A percentile compares a stretch with the other conserved stretches of the same genome.
phyloP scores from a whole-genome alignment of 1,140 invertebrate genomes.

The Hetaerina americana region DNA sequence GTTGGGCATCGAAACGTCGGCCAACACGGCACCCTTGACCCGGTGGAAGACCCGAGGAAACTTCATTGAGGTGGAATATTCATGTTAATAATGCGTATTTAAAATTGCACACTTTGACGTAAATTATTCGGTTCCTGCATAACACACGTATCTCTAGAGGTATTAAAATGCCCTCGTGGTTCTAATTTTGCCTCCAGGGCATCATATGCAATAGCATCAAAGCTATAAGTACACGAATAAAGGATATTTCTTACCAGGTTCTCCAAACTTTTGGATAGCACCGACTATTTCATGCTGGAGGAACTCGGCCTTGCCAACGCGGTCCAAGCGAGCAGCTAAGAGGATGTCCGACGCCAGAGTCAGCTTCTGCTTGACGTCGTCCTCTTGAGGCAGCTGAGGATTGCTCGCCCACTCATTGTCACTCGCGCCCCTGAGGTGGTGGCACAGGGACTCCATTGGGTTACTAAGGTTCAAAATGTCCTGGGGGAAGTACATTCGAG shows the following conservation, averaged over 20 bases:
- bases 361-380: not conserved
- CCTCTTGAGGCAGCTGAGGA: not conserved
- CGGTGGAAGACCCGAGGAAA: too few species aligned
- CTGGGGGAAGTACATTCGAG: not conserved
- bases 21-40: too few species aligned
- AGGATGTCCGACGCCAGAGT: not conserved
- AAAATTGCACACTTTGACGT: too few species aligned
- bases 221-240: too few species aligned
- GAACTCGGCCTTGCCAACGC: not conserved
- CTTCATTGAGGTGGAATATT: too few species aligned
- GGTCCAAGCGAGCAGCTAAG: not conserved
- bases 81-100: too few species aligned
- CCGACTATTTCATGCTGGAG: not conserved
- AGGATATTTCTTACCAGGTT: not conserved
- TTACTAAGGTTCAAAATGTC: not conserved
- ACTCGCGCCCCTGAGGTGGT: not conserved
- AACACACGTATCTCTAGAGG: too few species aligned
- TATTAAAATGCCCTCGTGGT: too few species aligned
- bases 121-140: too few species aligned
- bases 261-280: not conserved
- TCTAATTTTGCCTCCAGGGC: too few species aligned
- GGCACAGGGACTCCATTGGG: not conserved
- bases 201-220: too few species aligned
- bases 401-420: not conserved
- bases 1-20: too few species aligned